These are phyloP conservation scores for Nothoprocta perdicaria DNA, from an alignment of 2,113 vertebrate species.

Conservation along the genomic window DNA sequence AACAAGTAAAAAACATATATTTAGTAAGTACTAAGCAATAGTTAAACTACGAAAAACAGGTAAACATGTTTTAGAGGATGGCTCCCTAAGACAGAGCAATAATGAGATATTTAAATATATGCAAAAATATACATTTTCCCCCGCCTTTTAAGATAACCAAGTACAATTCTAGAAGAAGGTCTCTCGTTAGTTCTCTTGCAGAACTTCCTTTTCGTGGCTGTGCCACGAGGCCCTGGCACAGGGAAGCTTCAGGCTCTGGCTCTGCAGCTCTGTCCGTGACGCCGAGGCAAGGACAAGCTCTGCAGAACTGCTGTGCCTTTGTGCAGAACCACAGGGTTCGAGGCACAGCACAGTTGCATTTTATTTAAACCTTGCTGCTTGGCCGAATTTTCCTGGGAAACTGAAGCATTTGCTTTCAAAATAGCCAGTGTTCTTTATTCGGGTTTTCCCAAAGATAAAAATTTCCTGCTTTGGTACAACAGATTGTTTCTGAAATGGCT, in stretches of 20 bases:
- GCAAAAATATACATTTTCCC: background rate
- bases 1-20: too few relatives aligned
- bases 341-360: background rate
- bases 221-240: background rate
- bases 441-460: background rate
- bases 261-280: background rate
- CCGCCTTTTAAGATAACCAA: background rate
- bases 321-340: background rate
- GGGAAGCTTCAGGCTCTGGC: conserved; percentile 20
- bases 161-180: background rate
- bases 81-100: background rate
- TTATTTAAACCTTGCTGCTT: background rate
- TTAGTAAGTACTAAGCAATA: too few relatives aligned
- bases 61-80: background rate
- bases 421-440: background rate
- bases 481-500: background rate
- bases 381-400: conserved; percentile 17
- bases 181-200: background rate
- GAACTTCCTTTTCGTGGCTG: background rate
- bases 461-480: background rate
- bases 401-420: background rate
- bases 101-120: background rate
- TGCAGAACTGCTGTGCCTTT: conserved; percentile 1
- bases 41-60: background rate
- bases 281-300: background rate